Evolutionary conservation across 2,888 invertebrate genomes (phyloP).

Genomic region (Lithosia quadra): DNA sequence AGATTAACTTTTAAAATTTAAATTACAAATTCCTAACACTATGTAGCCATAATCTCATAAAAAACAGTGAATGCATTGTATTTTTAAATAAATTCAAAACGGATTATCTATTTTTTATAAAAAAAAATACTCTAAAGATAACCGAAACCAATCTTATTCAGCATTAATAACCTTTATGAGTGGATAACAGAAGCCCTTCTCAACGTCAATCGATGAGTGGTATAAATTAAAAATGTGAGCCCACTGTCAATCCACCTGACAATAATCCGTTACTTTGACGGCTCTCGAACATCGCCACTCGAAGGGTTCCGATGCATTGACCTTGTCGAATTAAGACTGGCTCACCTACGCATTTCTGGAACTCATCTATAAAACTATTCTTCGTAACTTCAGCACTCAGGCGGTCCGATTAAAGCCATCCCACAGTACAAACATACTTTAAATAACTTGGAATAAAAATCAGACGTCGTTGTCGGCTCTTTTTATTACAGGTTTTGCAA

Average conservation of each 20-base stretch:
- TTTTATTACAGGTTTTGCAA: constrained; percentile 52
- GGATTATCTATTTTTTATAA: constrained; percentile 12
- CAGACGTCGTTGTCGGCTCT: constrained; percentile 43
- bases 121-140: background rate
- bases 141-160: constrained; percentile 1
- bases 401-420: constrained; percentile 38
- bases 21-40: background rate
- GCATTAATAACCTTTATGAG: constrained; percentile 10
- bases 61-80: background rate
- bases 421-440: constrained; percentile 38
- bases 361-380: constrained; percentile 31
- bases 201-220: constrained; percentile 19
- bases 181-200: constrained; percentile 22
- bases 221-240: constrained; percentile 35
- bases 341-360: constrained; percentile 44
- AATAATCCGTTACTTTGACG: constrained; percentile 46
- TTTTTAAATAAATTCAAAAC: constrained; percentile 2
- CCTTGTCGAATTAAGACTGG: constrained; percentile 43
- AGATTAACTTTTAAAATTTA: background rate
- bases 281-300: constrained; percentile 26
- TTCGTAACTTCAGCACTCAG: constrained; percentile 29
- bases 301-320: constrained; percentile 40
- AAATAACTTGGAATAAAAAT: constrained; percentile 38
- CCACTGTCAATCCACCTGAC: constrained; percentile 34
- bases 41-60: background rate